Base-by-base conservation (phyloP, 2,113 vertebrate genomes). In the Chionomys nivalis region DNA sequence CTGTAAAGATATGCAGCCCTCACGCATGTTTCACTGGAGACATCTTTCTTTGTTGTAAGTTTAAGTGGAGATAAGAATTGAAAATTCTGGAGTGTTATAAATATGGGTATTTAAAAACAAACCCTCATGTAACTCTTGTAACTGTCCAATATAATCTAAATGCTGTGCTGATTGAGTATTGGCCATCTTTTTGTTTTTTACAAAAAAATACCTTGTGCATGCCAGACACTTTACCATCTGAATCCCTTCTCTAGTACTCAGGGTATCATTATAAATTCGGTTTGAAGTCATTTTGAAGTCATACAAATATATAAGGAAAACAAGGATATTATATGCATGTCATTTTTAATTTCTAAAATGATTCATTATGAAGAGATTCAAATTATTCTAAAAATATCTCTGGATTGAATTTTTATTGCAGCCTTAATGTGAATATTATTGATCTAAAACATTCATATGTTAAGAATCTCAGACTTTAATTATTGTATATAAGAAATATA, bases 11-110 rank as follows among this genome's bases (percentile, higher is more conserved):
- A 0, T 42, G 49, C 72, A 65, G n/a, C 17, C 4, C 16, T 92
- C 75, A 49, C 7, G 47, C 23, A 89, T 49, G 73, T 90, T 95
- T 52, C 61, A 63, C 16, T 90, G 42, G 81, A 70, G 90, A 83
- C 52, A 16, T 90, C 55, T 26, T 93, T 94, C 83, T 42, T 86
- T 5, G 79, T 52, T 5, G 55, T 87, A 26, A 75, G 49, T 83
- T 95, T 91, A 91, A 77, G 90, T 78, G 89, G 31, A 77, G n/a
- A 86, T 78, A 83, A 94, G 90, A 26, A 79, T 85, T 76, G 23
- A 55, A 96, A 95, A 81, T 90, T 66, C 73, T 82, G 33, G 9
- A 78, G 39, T 85, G 39, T 77, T 94, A 28, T 96, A 87, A 95
- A 70, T 75, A 83, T 31, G 2, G 26, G 47, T n/a, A 85, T 87